A percentile compares a stretch with the other conserved stretches of the same genome.
Evolutionary conservation across 2,888 invertebrate species (phyloP).

Genomic region (Lypha dubia): DNA sequence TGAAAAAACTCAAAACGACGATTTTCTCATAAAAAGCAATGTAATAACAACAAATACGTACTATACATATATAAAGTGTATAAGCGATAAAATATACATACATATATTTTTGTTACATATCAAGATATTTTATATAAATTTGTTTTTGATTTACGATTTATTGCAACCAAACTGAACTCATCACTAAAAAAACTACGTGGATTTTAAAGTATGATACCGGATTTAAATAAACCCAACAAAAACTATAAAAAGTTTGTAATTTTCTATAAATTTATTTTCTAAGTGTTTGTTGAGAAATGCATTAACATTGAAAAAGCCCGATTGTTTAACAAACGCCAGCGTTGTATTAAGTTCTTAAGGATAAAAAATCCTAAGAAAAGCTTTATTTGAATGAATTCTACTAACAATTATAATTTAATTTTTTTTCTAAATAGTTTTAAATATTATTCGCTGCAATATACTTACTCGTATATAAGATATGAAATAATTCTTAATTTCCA

Average conservation of each 20-base stretch:
- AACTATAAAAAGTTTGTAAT: slow-evolving; percentile 63
- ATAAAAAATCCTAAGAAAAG: neutral
- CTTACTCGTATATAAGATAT: neutral
- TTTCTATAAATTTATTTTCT: slow-evolving; percentile 22
- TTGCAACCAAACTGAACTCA: slow-evolving; percentile 25
- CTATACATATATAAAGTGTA: slow-evolving; percentile 45
- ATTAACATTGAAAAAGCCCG: slow-evolving; percentile 25
- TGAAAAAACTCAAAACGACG: slow-evolving; percentile 72
- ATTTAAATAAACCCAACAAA: slow-evolving; percentile 38
- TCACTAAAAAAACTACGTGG: slow-evolving; percentile 53
- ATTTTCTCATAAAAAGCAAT: slow-evolving; percentile 72
- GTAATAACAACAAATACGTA: slow-evolving; percentile 43
- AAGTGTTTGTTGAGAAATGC: slow-evolving; percentile 56
- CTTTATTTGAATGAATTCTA: neutral
- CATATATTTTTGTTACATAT: slow-evolving; percentile 13
- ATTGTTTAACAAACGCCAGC: slow-evolving; percentile 3
- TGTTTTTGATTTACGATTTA: slow-evolving; percentile 36
- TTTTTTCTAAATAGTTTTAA: slow-evolving; percentile 18
- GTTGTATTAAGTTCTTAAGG: neutral
- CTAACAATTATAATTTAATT: slow-evolving; percentile 11
- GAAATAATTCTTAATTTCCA: slow-evolving; percentile 28
- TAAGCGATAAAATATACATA: slow-evolving; percentile 19
- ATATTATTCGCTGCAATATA: neutral
- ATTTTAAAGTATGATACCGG: slow-evolving; percentile 38
- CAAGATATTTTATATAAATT: slow-evolving; percentile 24